Percentiles rank a stretch among this genome's conserved stretches.
Conservation (phyloP, 2,113 vertebrate genomes). For the Phoenicopterus ruber region DNA sequence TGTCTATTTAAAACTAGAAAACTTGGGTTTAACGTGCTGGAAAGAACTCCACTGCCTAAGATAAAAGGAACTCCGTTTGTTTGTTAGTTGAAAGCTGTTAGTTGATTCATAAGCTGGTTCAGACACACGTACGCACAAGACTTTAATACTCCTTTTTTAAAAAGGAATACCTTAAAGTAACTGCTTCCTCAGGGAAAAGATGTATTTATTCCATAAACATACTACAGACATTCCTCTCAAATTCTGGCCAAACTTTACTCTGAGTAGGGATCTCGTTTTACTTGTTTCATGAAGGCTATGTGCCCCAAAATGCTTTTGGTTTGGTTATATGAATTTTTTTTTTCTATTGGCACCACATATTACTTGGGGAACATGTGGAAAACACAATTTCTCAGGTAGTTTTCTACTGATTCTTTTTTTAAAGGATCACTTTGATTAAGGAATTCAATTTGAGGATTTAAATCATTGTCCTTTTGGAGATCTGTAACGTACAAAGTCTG, state of each 20-base stretch:
- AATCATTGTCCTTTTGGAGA: background rate
- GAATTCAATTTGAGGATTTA: background rate
- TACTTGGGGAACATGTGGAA: background rate
- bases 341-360: background rate
- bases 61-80: background rate
- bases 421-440: background rate
- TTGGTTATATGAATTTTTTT: background rate
- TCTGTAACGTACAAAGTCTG: background rate
- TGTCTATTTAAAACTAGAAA: background rate
- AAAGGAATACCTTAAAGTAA: background rate
- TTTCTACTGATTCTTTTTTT: background rate
- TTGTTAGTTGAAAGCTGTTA: background rate
- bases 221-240: background rate
- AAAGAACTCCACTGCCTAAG: background rate
- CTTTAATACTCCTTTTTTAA: background rate
- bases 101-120: background rate
- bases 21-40: background rate
- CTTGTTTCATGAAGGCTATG: background rate
- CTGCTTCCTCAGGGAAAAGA: background rate
- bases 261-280: background rate
- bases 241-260: background rate
- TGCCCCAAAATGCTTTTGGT: background rate
- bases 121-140: background rate
- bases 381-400: background rate
- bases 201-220: background rate